Conservation (phyloP, 2,888 invertebrate genomes). For the Apotomis turbidana region DNA sequence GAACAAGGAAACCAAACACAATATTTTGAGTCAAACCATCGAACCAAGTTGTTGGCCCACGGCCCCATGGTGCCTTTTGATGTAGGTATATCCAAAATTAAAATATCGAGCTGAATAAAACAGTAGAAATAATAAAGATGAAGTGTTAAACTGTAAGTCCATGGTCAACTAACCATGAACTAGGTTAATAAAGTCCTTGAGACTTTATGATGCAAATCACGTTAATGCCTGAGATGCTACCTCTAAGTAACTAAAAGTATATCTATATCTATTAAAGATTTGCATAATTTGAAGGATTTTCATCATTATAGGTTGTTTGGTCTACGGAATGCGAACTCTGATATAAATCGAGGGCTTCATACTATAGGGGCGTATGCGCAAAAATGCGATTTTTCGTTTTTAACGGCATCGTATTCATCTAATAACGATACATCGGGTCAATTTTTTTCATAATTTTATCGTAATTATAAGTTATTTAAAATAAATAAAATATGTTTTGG, state of each 20-base stretch:
- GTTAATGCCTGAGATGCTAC: slow-evolving; percentile 10
- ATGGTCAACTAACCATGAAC: slow-evolving; percentile 16
- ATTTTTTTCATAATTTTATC: too few species aligned
- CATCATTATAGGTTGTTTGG: not conserved
- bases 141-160: not conserved
- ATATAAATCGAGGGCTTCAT: too few species aligned
- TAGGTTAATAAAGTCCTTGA: slow-evolving; percentile 42
- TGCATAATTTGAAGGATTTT: not conserved
- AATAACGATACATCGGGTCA: too few species aligned
- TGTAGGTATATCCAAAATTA: not conserved
- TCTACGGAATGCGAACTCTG: not conserved
- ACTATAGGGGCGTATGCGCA: too few species aligned
- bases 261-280: not conserved
- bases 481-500: too few species aligned
- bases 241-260: slow-evolving; percentile 1
- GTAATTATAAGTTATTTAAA: too few species aligned
- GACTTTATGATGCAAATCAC: slow-evolving; percentile 25
- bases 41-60: too few species aligned
- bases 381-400: too few species aligned
- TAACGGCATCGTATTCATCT: too few species aligned
- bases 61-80: too few species aligned
- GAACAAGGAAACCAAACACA: too few species aligned
- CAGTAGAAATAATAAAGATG: not conserved
- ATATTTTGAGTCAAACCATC: too few species aligned
- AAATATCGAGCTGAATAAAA: not conserved